phyloP scores from a whole-genome alignment of 37 sponge, comb jelly and placozoan species.

The Ephydatia muelleri region DNA sequence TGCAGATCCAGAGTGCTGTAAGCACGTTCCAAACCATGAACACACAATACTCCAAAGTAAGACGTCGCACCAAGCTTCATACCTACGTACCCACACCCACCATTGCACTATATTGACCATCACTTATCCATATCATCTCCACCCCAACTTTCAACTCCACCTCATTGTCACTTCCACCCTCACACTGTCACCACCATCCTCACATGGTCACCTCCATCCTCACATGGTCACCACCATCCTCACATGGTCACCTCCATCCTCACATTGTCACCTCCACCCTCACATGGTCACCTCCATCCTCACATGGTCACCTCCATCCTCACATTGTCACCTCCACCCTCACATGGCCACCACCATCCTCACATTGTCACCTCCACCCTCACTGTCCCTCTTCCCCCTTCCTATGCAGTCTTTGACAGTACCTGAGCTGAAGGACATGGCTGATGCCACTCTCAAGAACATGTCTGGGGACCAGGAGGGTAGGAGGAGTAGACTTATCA shows the following conservation, averaged over 20 bases:
- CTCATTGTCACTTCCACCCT: background rate
- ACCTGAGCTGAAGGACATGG: background rate
- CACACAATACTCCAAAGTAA: constrained; percentile 21
- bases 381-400: background rate
- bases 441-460: background rate
- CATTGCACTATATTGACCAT: background rate
- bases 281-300: background rate
- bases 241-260: no score
- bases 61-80: background rate
- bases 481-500: background rate
- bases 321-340: background rate
- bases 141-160: no score
- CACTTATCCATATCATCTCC: background rate
- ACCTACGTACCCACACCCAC: background rate
- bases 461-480: background rate
- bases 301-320: background rate
- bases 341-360: background rate
- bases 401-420: background rate
- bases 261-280: background rate
- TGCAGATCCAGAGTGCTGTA: constrained; percentile 6
- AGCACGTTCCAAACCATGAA: constrained; percentile 40
- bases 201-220: no score
- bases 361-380: no score
- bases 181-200: background rate
- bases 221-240: no score